Evolutionary conservation across 2,888 invertebrate genomes (phyloP), one percentile per base, ranked within the genome.

Genomic region (Thelaira solivaga): DNA sequence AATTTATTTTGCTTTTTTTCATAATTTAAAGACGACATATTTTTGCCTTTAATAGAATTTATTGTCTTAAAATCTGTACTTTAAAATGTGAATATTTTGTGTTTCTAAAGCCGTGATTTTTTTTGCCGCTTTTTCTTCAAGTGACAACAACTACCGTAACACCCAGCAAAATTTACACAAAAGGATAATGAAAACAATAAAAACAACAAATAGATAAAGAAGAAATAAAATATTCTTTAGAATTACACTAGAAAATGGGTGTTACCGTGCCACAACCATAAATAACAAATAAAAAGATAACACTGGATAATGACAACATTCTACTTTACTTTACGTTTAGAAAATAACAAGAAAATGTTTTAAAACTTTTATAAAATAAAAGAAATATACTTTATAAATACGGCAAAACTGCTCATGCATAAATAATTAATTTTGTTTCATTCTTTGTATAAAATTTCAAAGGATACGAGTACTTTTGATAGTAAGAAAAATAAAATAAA

Each of bases 401-500:
- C 22, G 26, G n/a, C 22, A 26, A 47, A 73, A 55, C 55, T 64
- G 55, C 64, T 73, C 57, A 64, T 47, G 72, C 64, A 57, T 73
- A 65, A 73, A 73, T 73, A 73, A 64, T 73, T 64, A 73, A 73
- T 64, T 57, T 41, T 13, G 39, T 47, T 64, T 68, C n/a, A n/a
- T n/a, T n/a, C 26, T 45, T 57, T 57, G 47, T 57, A 57, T 36
- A 68, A 16, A 55, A 20, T 72, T 47, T 47, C 31, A 49, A 69
- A 13, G n/a, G 39, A 59, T 22, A 47, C 39, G n/a, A n/a, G n/a
- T n/a, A n/a, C n/a, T n/a, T n/a, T n/a, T n/a, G n/a, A n/a, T 39
- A 47, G 11, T 10, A 43, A 43, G 31, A n/a, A 47, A 39, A 45
- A 41, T 4, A 29, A 26, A 18, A 55, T 0, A 6, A 26, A 43